These are phyloP conservation scores for Himantopus leucocephalus DNA, from an alignment of 2,113 vertebrate genomes.

Conservation along the genomic window DNA sequence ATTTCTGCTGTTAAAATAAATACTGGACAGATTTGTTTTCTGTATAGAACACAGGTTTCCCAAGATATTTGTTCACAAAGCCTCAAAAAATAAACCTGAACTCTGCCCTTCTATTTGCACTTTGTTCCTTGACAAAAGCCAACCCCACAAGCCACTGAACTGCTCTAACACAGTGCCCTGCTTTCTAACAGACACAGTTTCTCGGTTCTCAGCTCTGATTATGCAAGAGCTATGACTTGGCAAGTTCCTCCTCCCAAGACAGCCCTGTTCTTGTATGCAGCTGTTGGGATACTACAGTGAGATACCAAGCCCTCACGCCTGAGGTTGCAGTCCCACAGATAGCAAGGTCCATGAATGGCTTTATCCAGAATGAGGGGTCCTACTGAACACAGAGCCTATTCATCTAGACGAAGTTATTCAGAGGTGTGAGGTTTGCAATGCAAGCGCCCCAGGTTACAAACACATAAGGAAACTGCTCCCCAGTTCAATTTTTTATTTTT, in stretches of 20 bases:
- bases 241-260: constrained; percentile 30
- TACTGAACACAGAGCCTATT: neutral
- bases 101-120: constrained; percentile 1
- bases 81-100: neutral
- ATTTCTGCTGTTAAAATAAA: constrained; percentile 20
- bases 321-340: neutral
- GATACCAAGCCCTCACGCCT: neutral
- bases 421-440: neutral
- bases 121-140: neutral
- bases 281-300: neutral
- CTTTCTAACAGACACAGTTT: neutral
- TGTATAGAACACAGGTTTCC: neutral
- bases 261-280: neutral
- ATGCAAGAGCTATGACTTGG: constrained; percentile 64
- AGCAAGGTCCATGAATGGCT: neutral
- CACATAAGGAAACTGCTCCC: fast-evolving
- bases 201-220: neutral
- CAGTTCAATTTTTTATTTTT: neutral
- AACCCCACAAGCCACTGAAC: neutral
- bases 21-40: neutral
- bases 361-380: neutral
- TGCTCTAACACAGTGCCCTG: neutral
- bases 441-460: neutral
- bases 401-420: neutral
- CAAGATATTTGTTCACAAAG: neutral